Evolutionary conservation across 2,113 vertebrate genomes (phyloP).

Genomic region (Scomber colias): DNA sequence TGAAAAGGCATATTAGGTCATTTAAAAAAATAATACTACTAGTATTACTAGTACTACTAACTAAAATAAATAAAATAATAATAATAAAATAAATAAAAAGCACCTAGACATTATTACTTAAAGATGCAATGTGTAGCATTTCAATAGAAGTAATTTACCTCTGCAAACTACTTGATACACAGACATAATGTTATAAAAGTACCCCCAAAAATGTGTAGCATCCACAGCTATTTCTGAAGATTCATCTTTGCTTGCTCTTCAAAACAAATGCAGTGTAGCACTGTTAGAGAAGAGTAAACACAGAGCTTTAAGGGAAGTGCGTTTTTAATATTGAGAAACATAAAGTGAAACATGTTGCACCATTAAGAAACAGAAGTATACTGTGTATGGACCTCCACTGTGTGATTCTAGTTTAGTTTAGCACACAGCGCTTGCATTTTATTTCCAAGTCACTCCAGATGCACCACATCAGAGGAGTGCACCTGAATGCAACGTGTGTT

Average conservation of each 20-base stretch:
- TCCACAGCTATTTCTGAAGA: no score
- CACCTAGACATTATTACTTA: background rate
- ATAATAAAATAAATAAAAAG: no score
- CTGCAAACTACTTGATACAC: background rate
- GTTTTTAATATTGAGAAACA: background rate
- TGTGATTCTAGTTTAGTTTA: conserved; percentile 11
- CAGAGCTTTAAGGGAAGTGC: conserved; percentile 14
- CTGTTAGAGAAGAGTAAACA: no score
- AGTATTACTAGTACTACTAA: no score
- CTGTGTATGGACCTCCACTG: conserved; percentile 13
- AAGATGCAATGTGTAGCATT: background rate
- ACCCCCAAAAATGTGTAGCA: no score
- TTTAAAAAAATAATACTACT: background rate
- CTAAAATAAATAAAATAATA: no score
- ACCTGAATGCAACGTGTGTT: background rate
- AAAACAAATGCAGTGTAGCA: no score
- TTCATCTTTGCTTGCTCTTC: background rate
- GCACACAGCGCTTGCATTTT: background rate
- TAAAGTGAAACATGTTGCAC: background rate
- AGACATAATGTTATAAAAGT: no score
- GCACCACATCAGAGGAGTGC: background rate
- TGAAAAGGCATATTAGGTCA: background rate
- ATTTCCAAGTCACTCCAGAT: background rate
- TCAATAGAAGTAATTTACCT: background rate
- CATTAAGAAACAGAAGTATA: background rate